Conservation (phyloP, 1,140 invertebrate genomes). For the Patella vulgata region DNA sequence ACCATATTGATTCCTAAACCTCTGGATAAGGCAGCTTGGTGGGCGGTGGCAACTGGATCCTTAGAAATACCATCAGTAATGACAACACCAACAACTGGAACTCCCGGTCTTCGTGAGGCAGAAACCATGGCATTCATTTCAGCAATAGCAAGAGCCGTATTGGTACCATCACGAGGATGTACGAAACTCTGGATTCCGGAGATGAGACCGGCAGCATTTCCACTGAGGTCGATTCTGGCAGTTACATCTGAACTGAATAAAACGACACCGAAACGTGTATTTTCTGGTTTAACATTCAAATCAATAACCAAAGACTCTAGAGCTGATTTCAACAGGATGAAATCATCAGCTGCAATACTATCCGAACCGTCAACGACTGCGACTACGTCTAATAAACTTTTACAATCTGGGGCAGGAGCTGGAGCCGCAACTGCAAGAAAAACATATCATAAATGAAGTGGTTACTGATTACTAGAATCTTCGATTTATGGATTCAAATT, state of each 20-base stretch:
- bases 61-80: slow-evolving; percentile 41
- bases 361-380: slow-evolving; percentile 39
- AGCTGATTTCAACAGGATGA: slow-evolving; percentile 21
- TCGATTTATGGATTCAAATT: too few species aligned
- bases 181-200: slow-evolving; percentile 1
- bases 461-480: too few species aligned
- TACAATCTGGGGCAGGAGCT: slow-evolving; percentile 39
- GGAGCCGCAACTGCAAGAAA: too few species aligned
- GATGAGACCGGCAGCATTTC: slow-evolving; percentile 9
- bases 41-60: slow-evolving; percentile 16
- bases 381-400: slow-evolving; percentile 25
- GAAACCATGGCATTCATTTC: neutral
- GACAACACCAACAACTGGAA: slow-evolving; percentile 41
- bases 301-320: slow-evolving; percentile 15
- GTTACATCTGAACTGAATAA: slow-evolving; percentile 30
- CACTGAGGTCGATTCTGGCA: slow-evolving; percentile 2
- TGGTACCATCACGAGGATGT: slow-evolving; percentile 20
- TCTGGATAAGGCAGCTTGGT: slow-evolving; percentile 29
- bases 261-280: slow-evolving; percentile 32
- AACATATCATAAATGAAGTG: too few species aligned
- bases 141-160: slow-evolving; percentile 21
- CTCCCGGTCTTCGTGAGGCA: slow-evolving; percentile 16
- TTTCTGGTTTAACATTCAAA: slow-evolving; percentile 23
- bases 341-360: slow-evolving; percentile 27
- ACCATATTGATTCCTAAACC: slow-evolving; percentile 48